Base-by-base conservation (phyloP, 2,797 vertebrate species). In the Rhynchotus rufescens region DNA sequence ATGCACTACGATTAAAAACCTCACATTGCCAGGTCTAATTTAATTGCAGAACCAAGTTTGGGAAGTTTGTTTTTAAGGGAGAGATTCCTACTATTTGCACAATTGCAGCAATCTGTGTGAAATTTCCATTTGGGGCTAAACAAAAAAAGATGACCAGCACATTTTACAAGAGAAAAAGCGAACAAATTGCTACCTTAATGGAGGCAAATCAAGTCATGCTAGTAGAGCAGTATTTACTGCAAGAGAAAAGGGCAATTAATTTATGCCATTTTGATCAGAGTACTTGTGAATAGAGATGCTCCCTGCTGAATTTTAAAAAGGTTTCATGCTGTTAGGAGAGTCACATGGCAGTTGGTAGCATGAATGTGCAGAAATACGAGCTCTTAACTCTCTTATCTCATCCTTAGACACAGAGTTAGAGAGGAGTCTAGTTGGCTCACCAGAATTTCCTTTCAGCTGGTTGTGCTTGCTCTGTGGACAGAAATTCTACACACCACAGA, bases 231-330 rank as follows among this genome's bases (percentile, higher is more conserved):
- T 85, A 94, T 77, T 94, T 80, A 89, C 52, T 42, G 13, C 75
- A 65, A 79, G 36, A 88, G 47, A 95, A 91, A 91, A 89, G 87
- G 77, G 83, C 90, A 86, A 80, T 84, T 91, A 82, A 92, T 96
- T 96, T 61, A 84, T 82, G 68, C 84, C 57, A 72, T 73, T 92
- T 83, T 88, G 80, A 91, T 91, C 89, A 83, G 76, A 91, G 36
- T 91, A 72, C 85, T 82, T 86, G 85, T 85, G 92, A 68, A 84
- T 72, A 14, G 0, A 40, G 64, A 80, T 65, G 83, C 2, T 93
- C 87, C 90, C 84, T 82, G 93, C 60, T 96, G 93, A 91, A 93
- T 91, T 80, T 88, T 88, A 78, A 91, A 97, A 72, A 12, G 64
- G 61, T 52, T 92, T 80, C 85, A 12, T 7, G 64, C 65, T 84